A percentile compares a stretch with the other conserved stretches of the same genome.
These are phyloP conservation scores for Andrena marginata DNA, from an alignment of 2,888 invertebrate genomes.

Conservation along the genomic window DNA sequence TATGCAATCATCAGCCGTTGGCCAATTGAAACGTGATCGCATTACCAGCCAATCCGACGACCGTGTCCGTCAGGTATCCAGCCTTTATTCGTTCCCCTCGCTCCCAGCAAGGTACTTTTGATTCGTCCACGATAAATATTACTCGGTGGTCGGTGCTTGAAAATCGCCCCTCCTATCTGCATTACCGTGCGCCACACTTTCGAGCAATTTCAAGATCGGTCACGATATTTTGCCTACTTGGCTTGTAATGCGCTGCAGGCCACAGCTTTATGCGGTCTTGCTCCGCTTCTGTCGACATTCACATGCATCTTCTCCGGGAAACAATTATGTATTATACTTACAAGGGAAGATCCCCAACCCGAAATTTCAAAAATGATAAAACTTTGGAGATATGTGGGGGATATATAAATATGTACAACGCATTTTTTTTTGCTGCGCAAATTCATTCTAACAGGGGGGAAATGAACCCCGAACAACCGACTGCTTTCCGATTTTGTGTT, in stretches of 20 bases:
- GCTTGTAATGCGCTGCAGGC: neutral
- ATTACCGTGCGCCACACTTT: neutral
- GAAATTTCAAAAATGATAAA: no score
- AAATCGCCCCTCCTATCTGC: neutral
- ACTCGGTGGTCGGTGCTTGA: neutral
- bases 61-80: slow-evolving; percentile 14
- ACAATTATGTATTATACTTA: no score
- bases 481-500: no score
- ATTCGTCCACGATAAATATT: slow-evolving; percentile 48
- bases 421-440: no score
- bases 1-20: slow-evolving; percentile 55
- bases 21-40: slow-evolving; percentile 65
- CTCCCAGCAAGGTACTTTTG: slow-evolving; percentile 29
- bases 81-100: slow-evolving; percentile 17
- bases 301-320: neutral
- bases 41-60: slow-evolving; percentile 59
- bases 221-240: neutral
- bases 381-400: no score
- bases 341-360: no score
- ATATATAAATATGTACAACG: no score
- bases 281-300: neutral
- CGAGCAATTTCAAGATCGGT: neutral
- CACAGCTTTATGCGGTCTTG: neutral
- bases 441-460: no score
- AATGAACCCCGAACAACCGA: no score